Percentiles rank a stretch among this genome's conserved stretches.
phyloP scores from a whole-genome alignment of 2,888 invertebrate genomes.

The Noctua pronuba region DNA sequence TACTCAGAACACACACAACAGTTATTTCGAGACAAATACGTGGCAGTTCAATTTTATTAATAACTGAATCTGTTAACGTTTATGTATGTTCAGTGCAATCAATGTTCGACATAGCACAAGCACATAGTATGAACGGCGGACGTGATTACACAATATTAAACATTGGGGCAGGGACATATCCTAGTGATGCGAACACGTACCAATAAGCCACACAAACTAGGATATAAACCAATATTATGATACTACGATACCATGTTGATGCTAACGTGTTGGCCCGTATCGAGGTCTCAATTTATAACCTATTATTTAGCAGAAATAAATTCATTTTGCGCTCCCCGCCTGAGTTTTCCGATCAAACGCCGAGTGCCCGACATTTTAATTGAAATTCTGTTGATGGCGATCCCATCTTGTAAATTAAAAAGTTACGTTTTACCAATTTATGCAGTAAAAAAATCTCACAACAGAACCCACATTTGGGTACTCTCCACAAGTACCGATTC shows the following conservation, averaged over 20 bases:
- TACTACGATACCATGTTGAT: constrained; percentile 24
- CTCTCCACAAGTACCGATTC: background rate
- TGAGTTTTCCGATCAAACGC: constrained; percentile 55
- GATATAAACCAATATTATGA: constrained; percentile 21
- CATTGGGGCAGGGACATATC: constrained; percentile 31
- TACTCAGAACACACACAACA: background rate
- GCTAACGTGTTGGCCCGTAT: constrained; percentile 37
- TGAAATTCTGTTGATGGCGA: constrained; percentile 70
- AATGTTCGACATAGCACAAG: constrained; percentile 27
- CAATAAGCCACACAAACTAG: constrained; percentile 47
- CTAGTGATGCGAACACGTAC: constrained; percentile 23
- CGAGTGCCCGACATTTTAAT: constrained; percentile 74
- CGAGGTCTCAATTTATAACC: constrained; percentile 54
- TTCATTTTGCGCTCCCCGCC: constrained; percentile 46
- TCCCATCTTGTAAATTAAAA: constrained; percentile 47
- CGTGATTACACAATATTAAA: constrained; percentile 50
- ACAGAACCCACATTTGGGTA: background rate
- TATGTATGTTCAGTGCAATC: constrained; percentile 25
- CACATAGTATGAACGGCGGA: constrained; percentile 13
- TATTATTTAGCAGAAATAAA: constrained; percentile 60
- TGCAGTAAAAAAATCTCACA: background rate
- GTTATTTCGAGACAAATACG: background rate
- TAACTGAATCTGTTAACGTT: constrained; percentile 21
- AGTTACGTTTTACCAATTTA: constrained; percentile 30
- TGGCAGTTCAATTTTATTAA: constrained; percentile 12